These are phyloP conservation scores for Rhabdomys dilectus DNA, from an alignment of 2,113 vertebrate species.

Conservation along the genomic window DNA sequence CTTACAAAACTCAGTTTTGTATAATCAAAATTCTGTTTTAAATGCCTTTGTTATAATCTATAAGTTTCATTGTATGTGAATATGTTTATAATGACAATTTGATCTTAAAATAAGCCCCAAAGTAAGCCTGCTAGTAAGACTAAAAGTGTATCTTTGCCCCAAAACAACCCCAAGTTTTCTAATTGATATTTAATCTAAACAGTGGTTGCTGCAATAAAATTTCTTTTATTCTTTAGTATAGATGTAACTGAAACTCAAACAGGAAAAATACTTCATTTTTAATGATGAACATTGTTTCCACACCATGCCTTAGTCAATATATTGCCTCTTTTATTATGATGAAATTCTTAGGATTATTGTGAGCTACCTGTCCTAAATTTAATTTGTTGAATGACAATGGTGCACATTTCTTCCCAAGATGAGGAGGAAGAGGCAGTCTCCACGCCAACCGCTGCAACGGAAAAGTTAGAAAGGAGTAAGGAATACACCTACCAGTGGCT, in stretches of 20 bases:
- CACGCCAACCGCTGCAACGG: slow-evolving; percentile 64
- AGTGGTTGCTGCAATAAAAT: background rate
- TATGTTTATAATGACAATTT: background rate
- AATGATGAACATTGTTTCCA: background rate
- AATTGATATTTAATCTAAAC: slow-evolving; percentile 10
- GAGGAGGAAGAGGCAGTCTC: slow-evolving; percentile 77
- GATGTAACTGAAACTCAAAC: background rate
- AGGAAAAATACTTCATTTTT: slow-evolving; percentile 34
- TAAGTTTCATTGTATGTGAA: background rate
- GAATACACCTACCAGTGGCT: slow-evolving; percentile 88
- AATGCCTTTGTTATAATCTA: background rate
- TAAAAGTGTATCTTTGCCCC: background rate
- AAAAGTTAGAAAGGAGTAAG: slow-evolving; percentile 82
- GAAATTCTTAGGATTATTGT: background rate
- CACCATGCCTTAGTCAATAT: background rate
- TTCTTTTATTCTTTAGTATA: slow-evolving; percentile 47
- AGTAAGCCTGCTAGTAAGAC: background rate
- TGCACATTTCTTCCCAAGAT: slow-evolving; percentile 85
- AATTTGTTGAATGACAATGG: slow-evolving; percentile 63
- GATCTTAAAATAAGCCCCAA: background rate
- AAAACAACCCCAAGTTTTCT: slow-evolving; percentile 11
- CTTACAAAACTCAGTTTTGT: background rate
- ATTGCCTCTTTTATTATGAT: background rate
- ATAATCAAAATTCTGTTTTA: slow-evolving; percentile 32
- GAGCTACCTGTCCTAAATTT: background rate